A percentile compares a stretch with the other conserved stretches of the same genome.
phyloP scores from a whole-genome alignment of 2,888 invertebrate species.

The Eurytoma adleriae region DNA sequence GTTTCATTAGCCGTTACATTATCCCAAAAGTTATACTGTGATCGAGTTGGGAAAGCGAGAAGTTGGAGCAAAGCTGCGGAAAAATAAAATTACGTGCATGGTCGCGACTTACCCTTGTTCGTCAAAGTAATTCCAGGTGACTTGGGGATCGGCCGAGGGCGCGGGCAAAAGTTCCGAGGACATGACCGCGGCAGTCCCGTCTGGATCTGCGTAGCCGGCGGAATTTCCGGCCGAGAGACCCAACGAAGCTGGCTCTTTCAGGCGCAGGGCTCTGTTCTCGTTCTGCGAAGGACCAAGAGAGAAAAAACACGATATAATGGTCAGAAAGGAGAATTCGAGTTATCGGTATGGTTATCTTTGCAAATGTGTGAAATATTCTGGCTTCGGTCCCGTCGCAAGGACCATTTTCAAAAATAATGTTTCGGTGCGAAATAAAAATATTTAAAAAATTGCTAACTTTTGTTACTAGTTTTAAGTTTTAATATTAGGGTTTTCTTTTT shows the following conservation, averaged over 20 bases:
- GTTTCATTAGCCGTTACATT: too few species aligned
- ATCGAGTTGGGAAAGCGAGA: too few species aligned
- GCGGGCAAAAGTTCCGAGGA: slow-evolving; percentile 70
- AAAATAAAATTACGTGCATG: too few species aligned
- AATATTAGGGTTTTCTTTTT: too few species aligned
- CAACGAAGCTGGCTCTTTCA: slow-evolving; percentile 78
- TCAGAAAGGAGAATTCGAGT: neutral
- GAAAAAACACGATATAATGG: neutral
- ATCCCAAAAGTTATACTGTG: too few species aligned
- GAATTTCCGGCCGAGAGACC: slow-evolving; percentile 74
- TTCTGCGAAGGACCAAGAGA: slow-evolving; percentile 78
- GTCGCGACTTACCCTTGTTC: slow-evolving; percentile 79
- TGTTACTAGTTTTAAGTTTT: too few species aligned
- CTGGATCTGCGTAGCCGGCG: slow-evolving; percentile 69
- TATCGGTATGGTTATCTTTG: neutral
- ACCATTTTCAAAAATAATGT: too few species aligned
- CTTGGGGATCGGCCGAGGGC: slow-evolving; percentile 76
- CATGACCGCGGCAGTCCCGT: slow-evolving; percentile 73
- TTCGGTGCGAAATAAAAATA: too few species aligned
- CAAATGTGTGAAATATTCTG: too few species aligned
- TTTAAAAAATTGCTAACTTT: too few species aligned
- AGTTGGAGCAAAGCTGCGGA: too few species aligned
- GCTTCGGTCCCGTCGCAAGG: too few species aligned
- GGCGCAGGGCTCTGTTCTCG: slow-evolving; percentile 90
- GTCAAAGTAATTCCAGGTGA: slow-evolving; percentile 88